Conservation (phyloP, 2,888 invertebrate genomes). For the Sisyra nigra region DNA sequence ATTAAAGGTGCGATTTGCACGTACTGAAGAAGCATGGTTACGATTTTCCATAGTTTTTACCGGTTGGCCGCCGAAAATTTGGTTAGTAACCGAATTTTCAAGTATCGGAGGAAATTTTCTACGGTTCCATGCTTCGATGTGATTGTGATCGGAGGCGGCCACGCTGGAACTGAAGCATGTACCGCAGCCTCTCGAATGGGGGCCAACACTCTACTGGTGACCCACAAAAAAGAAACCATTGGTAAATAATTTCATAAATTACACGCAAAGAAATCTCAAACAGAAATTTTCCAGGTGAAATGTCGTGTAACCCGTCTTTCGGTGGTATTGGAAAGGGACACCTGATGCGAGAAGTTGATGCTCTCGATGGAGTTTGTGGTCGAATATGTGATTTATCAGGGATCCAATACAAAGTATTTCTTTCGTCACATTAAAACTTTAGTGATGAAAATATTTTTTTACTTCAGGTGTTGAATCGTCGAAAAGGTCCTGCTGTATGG, state of each 20-base stretch:
- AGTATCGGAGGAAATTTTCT: too few relatives aligned
- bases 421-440: neutral
- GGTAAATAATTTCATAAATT: conserved; percentile 31
- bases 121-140: conserved; percentile 38
- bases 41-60: too few relatives aligned
- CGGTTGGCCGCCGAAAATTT: too few relatives aligned
- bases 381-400: conserved; percentile 69
- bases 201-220: conserved; percentile 58
- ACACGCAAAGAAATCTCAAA: neutral
- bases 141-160: conserved; percentile 77
- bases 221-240: conserved; percentile 68
- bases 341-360: conserved; percentile 73
- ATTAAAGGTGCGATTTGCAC: too few relatives aligned
- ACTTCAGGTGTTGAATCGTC: conserved; percentile 46
- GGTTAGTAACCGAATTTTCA: too few relatives aligned
- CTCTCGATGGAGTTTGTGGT: conserved; percentile 70
- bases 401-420: conserved; percentile 51
- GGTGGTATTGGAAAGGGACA: conserved; percentile 88
- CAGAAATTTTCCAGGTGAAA: conserved; percentile 44
- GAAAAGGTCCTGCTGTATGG: conserved; percentile 81
- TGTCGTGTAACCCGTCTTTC: conserved; percentile 90
- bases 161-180: conserved; percentile 81
- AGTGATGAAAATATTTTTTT: conserved; percentile 3
- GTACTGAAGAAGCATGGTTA: too few relatives aligned
- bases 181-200: conserved; percentile 73